Conservation (phyloP, 2,113 vertebrate genomes). For the Picathartes gymnocephalus region DNA sequence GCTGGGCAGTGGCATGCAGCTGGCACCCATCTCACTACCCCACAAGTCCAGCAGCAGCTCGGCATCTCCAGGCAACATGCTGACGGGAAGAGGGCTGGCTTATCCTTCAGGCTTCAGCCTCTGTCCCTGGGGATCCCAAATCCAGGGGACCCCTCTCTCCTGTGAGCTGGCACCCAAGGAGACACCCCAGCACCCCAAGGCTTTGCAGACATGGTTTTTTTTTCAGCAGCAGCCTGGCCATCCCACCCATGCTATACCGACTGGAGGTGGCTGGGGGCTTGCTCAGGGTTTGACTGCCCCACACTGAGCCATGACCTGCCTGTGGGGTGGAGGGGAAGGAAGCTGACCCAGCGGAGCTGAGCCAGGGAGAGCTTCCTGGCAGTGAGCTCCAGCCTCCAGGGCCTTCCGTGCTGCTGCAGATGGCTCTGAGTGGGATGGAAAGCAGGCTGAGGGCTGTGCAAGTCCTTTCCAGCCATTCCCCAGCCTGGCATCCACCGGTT, state of each 20-base stretch:
- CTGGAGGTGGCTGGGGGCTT: not conserved
- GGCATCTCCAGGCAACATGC: rapidly evolving
- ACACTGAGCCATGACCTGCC: not conserved
- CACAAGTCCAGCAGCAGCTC: rapidly evolving
- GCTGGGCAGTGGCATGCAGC: rapidly evolving
- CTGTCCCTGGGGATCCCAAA: not conserved
- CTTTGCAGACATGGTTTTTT: not conserved
- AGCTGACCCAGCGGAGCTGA: not conserved
- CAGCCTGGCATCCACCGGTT: not conserved
- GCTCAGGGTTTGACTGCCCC: not conserved
- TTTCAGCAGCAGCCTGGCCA: not conserved
- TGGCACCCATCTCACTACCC: not conserved
- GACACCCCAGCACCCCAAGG: not conserved
- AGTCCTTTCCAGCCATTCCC: not conserved
- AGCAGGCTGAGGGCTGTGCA: not conserved
- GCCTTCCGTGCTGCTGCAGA: not conserved
- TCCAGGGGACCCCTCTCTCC: not conserved
- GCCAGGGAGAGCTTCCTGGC: constrained; percentile 36
- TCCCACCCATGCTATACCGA: rapidly evolving
- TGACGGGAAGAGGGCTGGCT: not conserved
- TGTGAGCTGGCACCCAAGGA: not conserved
- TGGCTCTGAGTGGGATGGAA: not conserved
- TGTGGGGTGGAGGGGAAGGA: constrained; percentile 23
- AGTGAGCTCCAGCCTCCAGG: not conserved
- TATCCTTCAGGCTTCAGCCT: not conserved